phyloP scores from a whole-genome alignment of 2,113 vertebrate genomes.

The Pterocles burchelli region DNA sequence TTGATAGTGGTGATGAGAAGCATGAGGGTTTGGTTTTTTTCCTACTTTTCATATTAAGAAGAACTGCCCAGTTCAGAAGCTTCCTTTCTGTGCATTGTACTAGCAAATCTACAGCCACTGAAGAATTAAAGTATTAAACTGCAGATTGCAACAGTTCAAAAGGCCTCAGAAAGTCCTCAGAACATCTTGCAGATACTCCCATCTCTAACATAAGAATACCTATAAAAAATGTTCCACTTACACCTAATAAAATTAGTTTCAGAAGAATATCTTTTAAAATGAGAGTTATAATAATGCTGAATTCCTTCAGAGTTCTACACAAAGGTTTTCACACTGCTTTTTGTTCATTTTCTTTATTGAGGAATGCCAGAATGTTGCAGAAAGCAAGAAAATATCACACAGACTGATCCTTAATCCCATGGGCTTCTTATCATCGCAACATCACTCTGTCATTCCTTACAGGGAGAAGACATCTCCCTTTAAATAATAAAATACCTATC shows the following conservation, averaged over 20 bases:
- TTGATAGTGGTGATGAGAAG: no score
- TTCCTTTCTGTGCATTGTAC: not conserved
- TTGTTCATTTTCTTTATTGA: not conserved
- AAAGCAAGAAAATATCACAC: not conserved
- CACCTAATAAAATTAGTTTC: not conserved
- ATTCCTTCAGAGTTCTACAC: not conserved
- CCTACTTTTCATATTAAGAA: not conserved
- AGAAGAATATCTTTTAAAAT: not conserved
- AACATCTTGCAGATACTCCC: not conserved
- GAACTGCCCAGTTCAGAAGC: not conserved
- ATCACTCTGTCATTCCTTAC: not conserved
- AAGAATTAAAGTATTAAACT: not conserved
- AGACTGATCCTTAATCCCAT: not conserved
- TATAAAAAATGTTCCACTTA: not conserved
- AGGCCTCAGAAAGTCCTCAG: not conserved
- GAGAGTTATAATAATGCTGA: not conserved
- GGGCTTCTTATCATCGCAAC: not conserved
- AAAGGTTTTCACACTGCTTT: not conserved
- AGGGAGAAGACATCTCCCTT: not conserved
- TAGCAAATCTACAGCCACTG: not conserved
- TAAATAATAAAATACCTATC: not conserved
- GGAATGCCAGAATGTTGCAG: not conserved
- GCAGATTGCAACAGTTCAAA: not conserved
- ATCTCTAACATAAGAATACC: not conserved
- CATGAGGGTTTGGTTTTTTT: rapidly evolving